A percentile compares a stretch with the other conserved stretches of the same genome.
Evolutionary conservation across 2,888 invertebrate species (phyloP).

Genomic region (Hypercompe scribonia): DNA sequence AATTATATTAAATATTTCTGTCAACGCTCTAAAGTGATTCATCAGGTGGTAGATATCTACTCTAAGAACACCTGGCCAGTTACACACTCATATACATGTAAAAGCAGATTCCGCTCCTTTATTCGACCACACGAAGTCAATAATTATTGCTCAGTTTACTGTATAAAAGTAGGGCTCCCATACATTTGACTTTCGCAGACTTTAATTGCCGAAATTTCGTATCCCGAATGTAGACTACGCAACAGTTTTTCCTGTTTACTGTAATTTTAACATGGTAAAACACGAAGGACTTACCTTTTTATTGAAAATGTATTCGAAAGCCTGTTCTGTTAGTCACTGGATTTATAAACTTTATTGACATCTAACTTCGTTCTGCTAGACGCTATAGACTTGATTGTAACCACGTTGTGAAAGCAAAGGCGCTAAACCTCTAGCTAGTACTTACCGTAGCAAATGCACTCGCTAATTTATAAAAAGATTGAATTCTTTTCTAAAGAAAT

Average conservation of each 20-base stretch:
- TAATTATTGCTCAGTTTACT: constrained; percentile 34
- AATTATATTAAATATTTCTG: constrained; percentile 32
- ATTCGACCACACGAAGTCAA: constrained; percentile 34
- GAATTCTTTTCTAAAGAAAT: neutral
- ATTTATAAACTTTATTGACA: neutral
- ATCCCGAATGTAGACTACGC: neutral
- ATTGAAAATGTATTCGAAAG: neutral
- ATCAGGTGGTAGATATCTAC: constrained; percentile 21
- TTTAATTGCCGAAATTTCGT: neutral
- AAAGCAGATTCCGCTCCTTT: constrained; percentile 29
- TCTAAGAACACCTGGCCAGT: constrained; percentile 37
- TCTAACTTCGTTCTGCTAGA: neutral
- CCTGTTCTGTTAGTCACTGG: constrained; percentile 2
- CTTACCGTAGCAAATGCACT: neutral
- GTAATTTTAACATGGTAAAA: constrained; percentile 3
- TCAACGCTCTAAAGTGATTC: constrained; percentile 27
- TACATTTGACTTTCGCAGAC: constrained; percentile 16
- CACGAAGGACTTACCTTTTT: neutral
- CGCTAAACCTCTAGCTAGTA: neutral
- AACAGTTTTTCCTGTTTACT: constrained; percentile 1
- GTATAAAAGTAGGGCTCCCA: constrained; percentile 28
- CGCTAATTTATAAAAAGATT: neutral
- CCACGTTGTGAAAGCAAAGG: neutral
- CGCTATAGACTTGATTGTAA: neutral
- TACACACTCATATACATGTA: constrained; percentile 29